Conservation (phyloP, 2,888 invertebrate genomes). For the Parthenolecanium corni region DNA sequence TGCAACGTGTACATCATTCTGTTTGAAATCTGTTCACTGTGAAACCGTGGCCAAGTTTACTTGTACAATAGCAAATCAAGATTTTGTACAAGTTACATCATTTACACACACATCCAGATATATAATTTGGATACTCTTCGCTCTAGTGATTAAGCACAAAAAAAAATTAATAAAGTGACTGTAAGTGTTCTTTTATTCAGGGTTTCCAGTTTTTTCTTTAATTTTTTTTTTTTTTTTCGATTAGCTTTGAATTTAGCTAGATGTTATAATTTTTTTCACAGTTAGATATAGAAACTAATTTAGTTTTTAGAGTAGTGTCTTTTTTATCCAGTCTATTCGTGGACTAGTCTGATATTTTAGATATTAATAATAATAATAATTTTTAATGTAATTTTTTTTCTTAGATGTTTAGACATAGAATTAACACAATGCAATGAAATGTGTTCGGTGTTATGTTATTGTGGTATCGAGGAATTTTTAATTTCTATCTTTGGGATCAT, state of each 20-base stretch:
- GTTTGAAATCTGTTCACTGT: background rate
- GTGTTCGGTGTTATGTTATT: no score
- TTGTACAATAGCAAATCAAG: conserved; percentile 9
- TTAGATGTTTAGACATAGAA: conserved; percentile 8
- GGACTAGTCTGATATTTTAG: conserved; percentile 12
- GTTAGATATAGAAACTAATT: conserved; percentile 14
- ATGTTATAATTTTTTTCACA: background rate
- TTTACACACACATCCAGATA: conserved; percentile 5
- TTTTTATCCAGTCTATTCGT: background rate
- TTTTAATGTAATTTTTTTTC: conserved; percentile 9
- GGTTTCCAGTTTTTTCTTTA: conserved; percentile 18
- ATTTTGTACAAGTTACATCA: conserved; percentile 11
- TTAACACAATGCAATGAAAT: conserved; percentile 1
- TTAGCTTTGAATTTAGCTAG: conserved; percentile 15
- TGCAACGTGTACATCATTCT: conserved; percentile 21
- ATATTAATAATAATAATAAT: conserved; percentile 4
- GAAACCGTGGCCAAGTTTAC: background rate
- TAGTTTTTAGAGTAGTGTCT: conserved; percentile 15
- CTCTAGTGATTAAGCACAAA: conserved; percentile 20
- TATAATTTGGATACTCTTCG: conserved; percentile 3
- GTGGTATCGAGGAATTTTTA: no score
- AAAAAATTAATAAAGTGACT: conserved; percentile 16
- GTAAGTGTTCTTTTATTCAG: conserved; percentile 18
- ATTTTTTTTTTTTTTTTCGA: background rate
- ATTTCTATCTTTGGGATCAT: no score